Conservation (phyloP, 2,888 invertebrate species). For the Oscheius sp. region DNA sequence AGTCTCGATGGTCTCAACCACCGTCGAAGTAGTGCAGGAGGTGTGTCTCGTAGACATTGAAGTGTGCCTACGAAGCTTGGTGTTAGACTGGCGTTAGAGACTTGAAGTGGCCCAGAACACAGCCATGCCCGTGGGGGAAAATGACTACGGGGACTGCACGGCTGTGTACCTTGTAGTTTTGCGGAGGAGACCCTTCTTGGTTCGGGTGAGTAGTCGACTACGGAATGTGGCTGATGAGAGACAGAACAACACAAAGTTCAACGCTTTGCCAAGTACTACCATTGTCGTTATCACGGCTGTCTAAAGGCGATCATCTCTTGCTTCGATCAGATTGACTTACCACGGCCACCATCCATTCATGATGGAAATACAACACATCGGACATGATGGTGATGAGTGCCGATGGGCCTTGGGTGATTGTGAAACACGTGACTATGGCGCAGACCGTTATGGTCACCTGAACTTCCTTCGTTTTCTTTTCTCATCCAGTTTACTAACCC, state of each 20-base stretch:
- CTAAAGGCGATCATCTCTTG: slow-evolving; percentile 28
- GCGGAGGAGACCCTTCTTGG: slow-evolving; percentile 59
- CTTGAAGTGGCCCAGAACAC: slow-evolving; percentile 2
- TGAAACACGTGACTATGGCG: slow-evolving; percentile 68
- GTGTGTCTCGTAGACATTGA: slow-evolving; percentile 3
- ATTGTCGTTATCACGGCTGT: slow-evolving; percentile 58
- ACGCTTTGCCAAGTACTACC: slow-evolving; percentile 66
- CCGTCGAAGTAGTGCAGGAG: slow-evolving; percentile 1
- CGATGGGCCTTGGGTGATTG: slow-evolving; percentile 67
- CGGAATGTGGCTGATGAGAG: slow-evolving; percentile 66
- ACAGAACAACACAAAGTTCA: slow-evolving; percentile 71
- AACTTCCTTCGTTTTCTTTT: neutral
- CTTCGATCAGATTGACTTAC: slow-evolving; percentile 30
- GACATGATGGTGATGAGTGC: slow-evolving; percentile 54
- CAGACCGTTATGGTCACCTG: slow-evolving; percentile 67
- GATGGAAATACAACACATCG: slow-evolving; percentile 36
- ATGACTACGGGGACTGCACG: slow-evolving; percentile 26
- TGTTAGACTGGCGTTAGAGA: slow-evolving; percentile 19
- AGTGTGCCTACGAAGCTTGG: slow-evolving; percentile 28
- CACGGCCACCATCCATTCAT: slow-evolving; percentile 44
- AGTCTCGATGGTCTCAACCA: slow-evolving; percentile 8
- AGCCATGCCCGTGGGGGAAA: neutral
- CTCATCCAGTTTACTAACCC: slow-evolving; percentile 20
- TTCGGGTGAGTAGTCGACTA: slow-evolving; percentile 59
- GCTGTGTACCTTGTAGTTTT: slow-evolving; percentile 57